A percentile compares a stretch with the other conserved stretches of the same genome.
Conservation (phyloP, 2,113 vertebrate genomes). For the Psophia crepitans region DNA sequence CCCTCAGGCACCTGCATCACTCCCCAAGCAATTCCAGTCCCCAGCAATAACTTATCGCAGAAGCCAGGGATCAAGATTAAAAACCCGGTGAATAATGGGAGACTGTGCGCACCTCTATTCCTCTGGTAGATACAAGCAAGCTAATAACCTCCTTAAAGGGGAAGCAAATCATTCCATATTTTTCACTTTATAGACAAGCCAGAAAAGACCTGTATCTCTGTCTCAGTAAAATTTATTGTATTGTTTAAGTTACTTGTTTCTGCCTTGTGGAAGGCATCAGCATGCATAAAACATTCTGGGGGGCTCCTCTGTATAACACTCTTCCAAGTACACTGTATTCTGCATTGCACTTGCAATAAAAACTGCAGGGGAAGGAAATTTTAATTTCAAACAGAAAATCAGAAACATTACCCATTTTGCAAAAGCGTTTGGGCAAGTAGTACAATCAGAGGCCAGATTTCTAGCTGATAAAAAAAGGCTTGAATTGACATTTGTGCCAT, state of each 20-base stretch:
- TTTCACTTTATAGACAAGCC: constrained; percentile 73
- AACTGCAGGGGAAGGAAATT: not conserved
- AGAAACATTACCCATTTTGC: not conserved
- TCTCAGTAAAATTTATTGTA: constrained; percentile 66
- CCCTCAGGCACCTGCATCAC: constrained; percentile 62
- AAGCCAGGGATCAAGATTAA: constrained; percentile 72
- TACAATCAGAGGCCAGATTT: not conserved
- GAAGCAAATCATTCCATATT: constrained; percentile 70
- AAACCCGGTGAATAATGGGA: constrained; percentile 65
- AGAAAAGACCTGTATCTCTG: constrained; percentile 55
- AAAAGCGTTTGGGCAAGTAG: constrained; percentile 5
- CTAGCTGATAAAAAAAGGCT: not conserved
- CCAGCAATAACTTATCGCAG: constrained; percentile 38
- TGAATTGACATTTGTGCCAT: not conserved
- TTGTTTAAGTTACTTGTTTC: constrained; percentile 68
- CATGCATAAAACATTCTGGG: constrained; percentile 5
- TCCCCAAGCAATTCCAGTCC: constrained; percentile 64
- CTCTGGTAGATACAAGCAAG: constrained; percentile 65
- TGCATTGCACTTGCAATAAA: not conserved
- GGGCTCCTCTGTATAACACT: not conserved
- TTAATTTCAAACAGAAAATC: not conserved
- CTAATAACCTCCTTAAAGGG: constrained; percentile 72
- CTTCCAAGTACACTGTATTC: not conserved
- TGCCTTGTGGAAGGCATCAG: constrained; percentile 28
- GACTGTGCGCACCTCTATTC: constrained; percentile 40